Evolutionary conservation across 2,113 vertebrate genomes (phyloP).

Genomic region (Embiotoca jacksoni): DNA sequence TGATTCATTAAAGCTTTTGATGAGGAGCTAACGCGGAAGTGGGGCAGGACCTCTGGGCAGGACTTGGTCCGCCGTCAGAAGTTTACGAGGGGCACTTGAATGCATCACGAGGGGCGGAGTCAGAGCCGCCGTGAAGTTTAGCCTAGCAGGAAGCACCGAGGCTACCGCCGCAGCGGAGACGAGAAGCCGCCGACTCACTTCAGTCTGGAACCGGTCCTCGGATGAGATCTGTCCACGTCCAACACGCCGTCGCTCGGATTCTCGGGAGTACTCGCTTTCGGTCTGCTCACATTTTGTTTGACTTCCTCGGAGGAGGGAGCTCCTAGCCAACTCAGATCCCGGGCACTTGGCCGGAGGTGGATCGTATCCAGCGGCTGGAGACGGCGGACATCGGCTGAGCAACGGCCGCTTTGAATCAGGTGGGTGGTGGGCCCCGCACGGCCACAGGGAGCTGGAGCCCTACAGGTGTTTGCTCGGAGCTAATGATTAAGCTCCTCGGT

Average conservation of each 20-base stretch:
- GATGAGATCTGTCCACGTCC: slow-evolving; percentile 9
- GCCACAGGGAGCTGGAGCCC: slow-evolving; percentile 9
- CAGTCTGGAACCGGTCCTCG: background rate
- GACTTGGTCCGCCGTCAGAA: background rate
- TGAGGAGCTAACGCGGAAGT: slow-evolving; percentile 18
- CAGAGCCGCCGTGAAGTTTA: slow-evolving; percentile 65
- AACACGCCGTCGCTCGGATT: background rate
- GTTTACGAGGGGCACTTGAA: slow-evolving; percentile 55
- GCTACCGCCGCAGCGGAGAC: slow-evolving; percentile 38
- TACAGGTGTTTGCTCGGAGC: slow-evolving; percentile 63
- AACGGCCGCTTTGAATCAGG: slow-evolving; percentile 78
- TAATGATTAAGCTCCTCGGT: background rate
- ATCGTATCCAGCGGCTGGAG: slow-evolving; percentile 35
- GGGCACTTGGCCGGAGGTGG: slow-evolving; percentile 35
- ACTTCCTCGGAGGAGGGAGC: slow-evolving; percentile 26
- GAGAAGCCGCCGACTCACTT: slow-evolving; percentile 16
- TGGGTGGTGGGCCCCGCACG: slow-evolving; percentile 74
- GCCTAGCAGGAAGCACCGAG: slow-evolving; percentile 79
- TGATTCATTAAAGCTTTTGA: too few relatives aligned
- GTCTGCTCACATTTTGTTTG: background rate
- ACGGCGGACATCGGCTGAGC: slow-evolving; percentile 60
- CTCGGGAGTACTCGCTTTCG: slow-evolving; percentile 5
- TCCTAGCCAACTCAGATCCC: background rate
- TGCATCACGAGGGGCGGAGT: slow-evolving; percentile 70
- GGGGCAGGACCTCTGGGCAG: background rate